Conservation (phyloP, 1,140 invertebrate species). For the Capitella teleta region DNA sequence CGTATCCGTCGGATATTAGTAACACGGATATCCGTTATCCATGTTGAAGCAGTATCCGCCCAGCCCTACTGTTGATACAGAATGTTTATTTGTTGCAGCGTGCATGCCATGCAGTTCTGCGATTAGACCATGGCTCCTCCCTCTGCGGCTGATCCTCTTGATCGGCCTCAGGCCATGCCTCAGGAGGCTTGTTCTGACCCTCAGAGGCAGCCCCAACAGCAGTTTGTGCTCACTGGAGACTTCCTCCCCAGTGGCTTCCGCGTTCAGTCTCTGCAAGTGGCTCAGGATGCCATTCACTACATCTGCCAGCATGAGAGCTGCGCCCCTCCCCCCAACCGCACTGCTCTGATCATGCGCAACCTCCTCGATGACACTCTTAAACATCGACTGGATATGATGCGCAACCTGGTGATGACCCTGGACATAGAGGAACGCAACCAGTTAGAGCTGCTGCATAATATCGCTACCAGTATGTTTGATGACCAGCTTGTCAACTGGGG, state of each 20-base stretch:
- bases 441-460: neutral
- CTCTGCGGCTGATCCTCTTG: no score
- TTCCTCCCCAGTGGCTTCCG: conserved; percentile 9
- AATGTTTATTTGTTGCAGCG: no score
- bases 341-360: conserved; percentile 7
- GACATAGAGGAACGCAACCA: neutral
- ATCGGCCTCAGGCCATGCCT: no score
- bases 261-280: conserved; percentile 5
- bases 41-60: no score
- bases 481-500: conserved; percentile 13
- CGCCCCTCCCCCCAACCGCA: conserved; percentile 6
- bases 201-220: no score
- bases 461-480: conserved; percentile 10
- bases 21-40: no score
- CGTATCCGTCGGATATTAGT: no score
- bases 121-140: no score
- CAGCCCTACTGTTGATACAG: no score
- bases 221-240: conserved; percentile 2
- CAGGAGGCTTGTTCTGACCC: no score
- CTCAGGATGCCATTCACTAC: conserved; percentile 9
- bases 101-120: no score
- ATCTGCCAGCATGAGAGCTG: conserved; percentile 3
- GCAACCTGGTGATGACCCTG: neutral
- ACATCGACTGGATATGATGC: conserved; percentile 1
- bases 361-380: conserved; percentile 10